Conservation (phyloP, 2,797 vertebrate species). For the Thripadectes ignobilis region DNA sequence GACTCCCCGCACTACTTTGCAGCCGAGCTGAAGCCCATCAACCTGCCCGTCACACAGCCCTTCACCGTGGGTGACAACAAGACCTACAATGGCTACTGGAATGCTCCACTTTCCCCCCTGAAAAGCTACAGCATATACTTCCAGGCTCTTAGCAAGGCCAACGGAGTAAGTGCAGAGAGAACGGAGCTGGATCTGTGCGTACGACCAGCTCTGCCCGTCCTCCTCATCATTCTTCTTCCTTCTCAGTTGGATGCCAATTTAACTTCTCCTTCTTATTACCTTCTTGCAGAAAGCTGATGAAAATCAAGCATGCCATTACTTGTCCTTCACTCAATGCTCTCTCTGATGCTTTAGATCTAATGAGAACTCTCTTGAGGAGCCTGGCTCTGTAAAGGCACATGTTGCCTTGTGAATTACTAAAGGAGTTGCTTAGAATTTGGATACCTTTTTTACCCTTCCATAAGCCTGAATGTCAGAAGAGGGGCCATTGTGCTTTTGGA, state of each 20-base stretch:
- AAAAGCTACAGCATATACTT: slow-evolving; percentile 99
- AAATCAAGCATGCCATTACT: neutral
- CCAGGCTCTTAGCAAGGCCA: slow-evolving; percentile 94
- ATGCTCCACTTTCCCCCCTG: slow-evolving; percentile 91
- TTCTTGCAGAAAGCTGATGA: neutral
- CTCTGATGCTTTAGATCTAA: neutral
- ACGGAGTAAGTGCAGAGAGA: slow-evolving; percentile 85
- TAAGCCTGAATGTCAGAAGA: neutral
- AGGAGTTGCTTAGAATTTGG: neutral
- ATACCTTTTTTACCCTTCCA: neutral
- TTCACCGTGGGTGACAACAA: slow-evolving; percentile 97
- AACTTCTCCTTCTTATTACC: neutral
- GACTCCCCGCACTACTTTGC: slow-evolving; percentile 94
- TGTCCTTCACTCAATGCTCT: neutral
- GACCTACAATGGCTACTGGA: slow-evolving; percentile 96
- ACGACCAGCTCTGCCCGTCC: neutral
- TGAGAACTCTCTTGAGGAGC: neutral
- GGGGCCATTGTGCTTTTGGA: neutral
- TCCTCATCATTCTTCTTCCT: neutral
- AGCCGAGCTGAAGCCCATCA: slow-evolving; percentile 88
- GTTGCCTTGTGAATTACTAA: neutral
- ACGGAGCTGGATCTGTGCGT: neutral
- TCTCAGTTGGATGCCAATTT: neutral
- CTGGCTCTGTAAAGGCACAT: neutral
- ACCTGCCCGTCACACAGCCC: slow-evolving; percentile 88